Conservation (phyloP, 2,888 invertebrate genomes). For the Morinoia aosen region DNA sequence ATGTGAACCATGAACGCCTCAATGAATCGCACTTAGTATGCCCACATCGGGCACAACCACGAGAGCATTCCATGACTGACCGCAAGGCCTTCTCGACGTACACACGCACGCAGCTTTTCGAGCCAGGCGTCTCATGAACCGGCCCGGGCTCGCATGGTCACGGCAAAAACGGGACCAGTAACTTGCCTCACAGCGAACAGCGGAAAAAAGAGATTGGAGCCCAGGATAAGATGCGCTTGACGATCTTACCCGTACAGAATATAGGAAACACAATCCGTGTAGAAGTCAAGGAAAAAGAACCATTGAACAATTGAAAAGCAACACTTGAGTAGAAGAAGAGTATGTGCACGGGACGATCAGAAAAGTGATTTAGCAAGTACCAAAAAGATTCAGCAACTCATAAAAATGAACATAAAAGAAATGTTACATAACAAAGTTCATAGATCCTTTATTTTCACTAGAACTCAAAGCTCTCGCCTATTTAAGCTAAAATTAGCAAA, state of each 20-base stretch:
- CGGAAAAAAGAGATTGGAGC: not conserved
- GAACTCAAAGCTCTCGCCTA: too few relatives aligned
- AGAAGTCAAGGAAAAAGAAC: not conserved
- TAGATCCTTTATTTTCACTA: too few relatives aligned
- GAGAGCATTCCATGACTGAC: slow-evolving; percentile 21
- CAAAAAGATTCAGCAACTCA: not conserved
- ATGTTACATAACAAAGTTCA: too few relatives aligned
- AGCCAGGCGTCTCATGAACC: not conserved
- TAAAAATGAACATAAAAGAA: too few relatives aligned
- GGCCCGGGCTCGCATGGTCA: not conserved
- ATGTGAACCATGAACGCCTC: not conserved
- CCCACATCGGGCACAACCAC: not conserved
- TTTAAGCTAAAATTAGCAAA: too few relatives aligned
- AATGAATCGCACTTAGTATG: not conserved
- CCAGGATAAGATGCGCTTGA: not conserved
- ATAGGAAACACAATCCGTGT: not conserved
- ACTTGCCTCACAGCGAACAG: not conserved
- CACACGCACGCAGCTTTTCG: slow-evolving; percentile 8
- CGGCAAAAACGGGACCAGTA: not conserved
- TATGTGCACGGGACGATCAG: too few relatives aligned
- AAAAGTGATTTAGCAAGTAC: not conserved
- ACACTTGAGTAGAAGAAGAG: too few relatives aligned
- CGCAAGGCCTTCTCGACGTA: not conserved
- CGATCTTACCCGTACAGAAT: not conserved
- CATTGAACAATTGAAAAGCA: too few relatives aligned